Evolutionary conservation across 2,797 vertebrate species (phyloP).

Genomic region (Graptemys geographica): DNA sequence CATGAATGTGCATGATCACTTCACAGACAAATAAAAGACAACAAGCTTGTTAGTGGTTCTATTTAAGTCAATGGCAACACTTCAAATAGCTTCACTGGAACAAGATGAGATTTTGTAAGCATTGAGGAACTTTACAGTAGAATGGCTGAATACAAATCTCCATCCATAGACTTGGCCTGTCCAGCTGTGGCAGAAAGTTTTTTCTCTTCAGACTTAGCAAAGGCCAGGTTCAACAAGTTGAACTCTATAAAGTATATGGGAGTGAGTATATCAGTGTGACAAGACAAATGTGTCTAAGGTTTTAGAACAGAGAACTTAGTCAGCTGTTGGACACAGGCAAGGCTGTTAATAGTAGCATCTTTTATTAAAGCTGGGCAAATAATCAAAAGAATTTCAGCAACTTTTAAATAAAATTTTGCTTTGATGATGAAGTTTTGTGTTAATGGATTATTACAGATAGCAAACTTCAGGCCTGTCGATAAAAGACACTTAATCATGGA

Average conservation of each 20-base stretch:
- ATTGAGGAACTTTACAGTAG: neutral
- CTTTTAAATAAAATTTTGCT: neutral
- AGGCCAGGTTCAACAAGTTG: conserved; percentile 16
- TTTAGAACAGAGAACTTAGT: neutral
- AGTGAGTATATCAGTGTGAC: neutral
- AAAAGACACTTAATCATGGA: neutral
- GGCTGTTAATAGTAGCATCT: neutral
- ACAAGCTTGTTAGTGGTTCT: accelerated
- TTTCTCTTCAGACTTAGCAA: conserved; percentile 17
- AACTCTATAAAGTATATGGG: neutral
- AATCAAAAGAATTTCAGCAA: neutral
- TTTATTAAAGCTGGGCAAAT: neutral
- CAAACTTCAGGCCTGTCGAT: neutral
- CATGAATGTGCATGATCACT: neutral
- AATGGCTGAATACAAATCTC: neutral
- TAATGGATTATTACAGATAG: neutral
- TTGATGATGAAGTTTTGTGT: neutral
- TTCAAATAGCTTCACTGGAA: neutral
- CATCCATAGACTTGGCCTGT: neutral
- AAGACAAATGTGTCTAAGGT: neutral
- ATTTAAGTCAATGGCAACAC: neutral
- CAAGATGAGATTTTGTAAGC: neutral
- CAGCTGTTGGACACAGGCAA: neutral
- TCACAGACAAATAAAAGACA: neutral
- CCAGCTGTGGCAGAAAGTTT: neutral